phyloP scores from a whole-genome alignment of 2,888 invertebrate species.

The Trichogramma evanescens region DNA sequence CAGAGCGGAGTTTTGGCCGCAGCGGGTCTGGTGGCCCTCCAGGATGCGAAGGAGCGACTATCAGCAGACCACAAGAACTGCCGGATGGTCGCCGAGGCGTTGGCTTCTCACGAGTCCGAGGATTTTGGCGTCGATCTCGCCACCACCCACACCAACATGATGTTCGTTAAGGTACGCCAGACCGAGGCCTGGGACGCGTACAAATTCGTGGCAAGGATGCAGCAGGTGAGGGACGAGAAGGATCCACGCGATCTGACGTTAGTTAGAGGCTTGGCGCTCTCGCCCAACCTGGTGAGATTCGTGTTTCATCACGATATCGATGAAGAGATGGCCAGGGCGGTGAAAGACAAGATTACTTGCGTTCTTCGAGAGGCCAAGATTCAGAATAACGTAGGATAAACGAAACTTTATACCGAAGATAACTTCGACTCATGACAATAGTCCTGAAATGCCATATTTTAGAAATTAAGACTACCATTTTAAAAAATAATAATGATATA shows the following conservation, averaged over 20 bases:
- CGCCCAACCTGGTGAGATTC: slow-evolving; percentile 57
- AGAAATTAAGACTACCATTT: too few relatives aligned
- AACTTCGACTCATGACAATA: too few relatives aligned
- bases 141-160: slow-evolving; percentile 67
- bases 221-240: slow-evolving; percentile 47
- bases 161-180: slow-evolving; percentile 57
- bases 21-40: slow-evolving; percentile 78
- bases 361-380: slow-evolving; percentile 41
- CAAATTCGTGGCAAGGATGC: slow-evolving; percentile 53
- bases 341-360: slow-evolving; percentile 63
- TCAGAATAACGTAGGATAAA: too few relatives aligned
- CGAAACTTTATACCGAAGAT: too few relatives aligned
- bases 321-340: slow-evolving; percentile 59
- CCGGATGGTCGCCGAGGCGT: slow-evolving; percentile 59
- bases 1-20: slow-evolving; percentile 87
- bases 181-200: slow-evolving; percentile 51
- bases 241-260: slow-evolving; percentile 49
- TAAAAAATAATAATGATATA: too few relatives aligned
- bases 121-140: slow-evolving; percentile 58
- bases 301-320: slow-evolving; percentile 67
- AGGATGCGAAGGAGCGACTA: slow-evolving; percentile 67
- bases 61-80: slow-evolving; percentile 69
- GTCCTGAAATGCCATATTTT: too few relatives aligned
- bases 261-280: slow-evolving; percentile 57
- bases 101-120: slow-evolving; percentile 56